Conservation (phyloP, 2,888 invertebrate genomes). For the Andrena flavipes region DNA sequence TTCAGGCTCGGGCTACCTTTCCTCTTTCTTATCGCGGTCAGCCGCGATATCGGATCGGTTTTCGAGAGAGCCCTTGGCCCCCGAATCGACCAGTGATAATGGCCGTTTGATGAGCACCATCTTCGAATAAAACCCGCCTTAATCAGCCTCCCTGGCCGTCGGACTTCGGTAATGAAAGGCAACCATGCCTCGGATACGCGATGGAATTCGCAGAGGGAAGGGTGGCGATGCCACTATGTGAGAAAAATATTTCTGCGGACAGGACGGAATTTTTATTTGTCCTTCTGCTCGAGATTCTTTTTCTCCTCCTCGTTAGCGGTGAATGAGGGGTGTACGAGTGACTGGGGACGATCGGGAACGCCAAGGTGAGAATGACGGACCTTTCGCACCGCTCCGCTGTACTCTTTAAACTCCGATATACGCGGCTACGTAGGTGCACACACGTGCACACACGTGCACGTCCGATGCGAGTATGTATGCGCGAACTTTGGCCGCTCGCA, state of each 20-base stretch:
- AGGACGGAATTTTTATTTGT: slow-evolving; percentile 35
- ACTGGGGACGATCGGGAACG: slow-evolving; percentile 46
- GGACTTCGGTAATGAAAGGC: slow-evolving; percentile 26
- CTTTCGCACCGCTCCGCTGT: slow-evolving; percentile 53
- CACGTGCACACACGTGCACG: neutral
- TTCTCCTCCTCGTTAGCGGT: slow-evolving; percentile 38
- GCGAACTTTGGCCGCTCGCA: slow-evolving; percentile 65
- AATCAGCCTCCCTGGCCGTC: slow-evolving; percentile 18
- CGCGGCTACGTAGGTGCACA: slow-evolving; percentile 27
- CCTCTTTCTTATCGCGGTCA: slow-evolving; percentile 57
- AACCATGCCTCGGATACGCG: slow-evolving; percentile 26
- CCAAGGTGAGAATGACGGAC: slow-evolving; percentile 67
- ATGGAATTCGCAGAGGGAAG: slow-evolving; percentile 29
- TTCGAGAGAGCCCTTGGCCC: slow-evolving; percentile 39
- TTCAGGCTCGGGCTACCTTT: slow-evolving; percentile 25
- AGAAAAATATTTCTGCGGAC: slow-evolving; percentile 44
- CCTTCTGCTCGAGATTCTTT: slow-evolving; percentile 14
- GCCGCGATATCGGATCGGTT: slow-evolving; percentile 54
- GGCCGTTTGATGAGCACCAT: slow-evolving; percentile 57
- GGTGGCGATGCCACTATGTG: neutral
- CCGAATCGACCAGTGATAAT: slow-evolving; percentile 50
- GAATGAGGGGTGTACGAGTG: slow-evolving; percentile 19
- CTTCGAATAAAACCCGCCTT: slow-evolving; percentile 37
- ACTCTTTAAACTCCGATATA: slow-evolving; percentile 47
- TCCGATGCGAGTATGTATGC: slow-evolving; percentile 25